Evolutionary conservation across 2,888 invertebrate species (phyloP), one percentile per base, ranked within the genome.

Genomic region (Drosophila hamatofila): DNA sequence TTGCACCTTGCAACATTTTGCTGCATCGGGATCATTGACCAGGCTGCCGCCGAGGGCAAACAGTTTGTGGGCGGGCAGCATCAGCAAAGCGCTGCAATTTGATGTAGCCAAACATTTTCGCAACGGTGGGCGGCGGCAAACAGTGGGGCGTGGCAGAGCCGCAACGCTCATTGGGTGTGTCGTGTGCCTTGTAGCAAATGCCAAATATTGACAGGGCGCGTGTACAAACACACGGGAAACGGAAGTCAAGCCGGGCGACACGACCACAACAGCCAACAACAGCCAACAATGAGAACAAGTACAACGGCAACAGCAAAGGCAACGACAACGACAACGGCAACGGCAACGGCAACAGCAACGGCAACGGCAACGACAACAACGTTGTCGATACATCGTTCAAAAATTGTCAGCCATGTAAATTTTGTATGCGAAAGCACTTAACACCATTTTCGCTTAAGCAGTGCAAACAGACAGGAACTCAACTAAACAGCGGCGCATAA

Each of bases 351-450:
- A 54, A 49, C 52, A 11, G 44, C 60, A 51, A 42, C 12, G 18
- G 52, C 60, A 48, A 64, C 66, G 27, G 51, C 60, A 51, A 23
- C 23, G 27, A 48, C 55, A 56, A 61, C 57, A 56, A 62, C 70
- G 33, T 60, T 80, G 73, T 71, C 87, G 83, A 83, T 83, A 83
- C 79, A 84, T 75, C 82, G 78, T 85, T 88, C 88, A 88, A 85
- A 85, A 85, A 88, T 82, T 85, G 88, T 80, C 86, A 74, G 78
- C 71, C 90, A 85, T 85, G 85, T 85, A 85, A 82, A 88, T 88
- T 88, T 88, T 88, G 85, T 87, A 90, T 88, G 80, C 84, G 81
- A 80, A 90, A 90, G 88, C 86, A 90, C 90, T 87, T 87, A 87
- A 90, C 86, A 87, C 89, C 87, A 79, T 89, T 87, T 86, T 87